Evolutionary conservation across 1,140 invertebrate genomes (phyloP).

Genomic region (Drosophila arawakana): DNA sequence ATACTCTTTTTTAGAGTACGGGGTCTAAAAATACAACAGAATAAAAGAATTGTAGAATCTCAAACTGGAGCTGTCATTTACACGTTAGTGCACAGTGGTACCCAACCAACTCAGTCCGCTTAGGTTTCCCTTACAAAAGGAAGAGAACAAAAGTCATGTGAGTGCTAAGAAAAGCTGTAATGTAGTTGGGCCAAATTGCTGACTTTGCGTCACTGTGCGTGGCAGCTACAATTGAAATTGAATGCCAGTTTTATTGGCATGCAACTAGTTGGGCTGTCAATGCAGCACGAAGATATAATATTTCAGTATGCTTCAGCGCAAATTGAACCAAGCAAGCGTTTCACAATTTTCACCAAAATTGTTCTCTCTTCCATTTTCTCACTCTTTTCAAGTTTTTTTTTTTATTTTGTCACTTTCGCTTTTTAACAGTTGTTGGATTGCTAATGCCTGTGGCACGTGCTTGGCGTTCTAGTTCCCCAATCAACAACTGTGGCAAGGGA

Average conservation of each 20-base stretch:
- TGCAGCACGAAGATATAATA: slow-evolving; percentile 66
- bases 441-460: slow-evolving; percentile 64
- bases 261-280: slow-evolving; percentile 76
- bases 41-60: slow-evolving; percentile 11
- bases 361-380: slow-evolving; percentile 15
- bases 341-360: slow-evolving; percentile 23
- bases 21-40: slow-evolving; percentile 21
- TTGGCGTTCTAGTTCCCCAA: slow-evolving; percentile 25
- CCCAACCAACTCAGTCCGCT: not conserved
- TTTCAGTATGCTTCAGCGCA: slow-evolving; percentile 59
- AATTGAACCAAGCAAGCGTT: slow-evolving; percentile 23
- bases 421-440: slow-evolving; percentile 11
- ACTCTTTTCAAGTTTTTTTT: too few species aligned
- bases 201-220: not conserved
- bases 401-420: slow-evolving; percentile 25
- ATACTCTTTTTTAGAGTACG: too few species aligned
- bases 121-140: not conserved
- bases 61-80: slow-evolving; percentile 32
- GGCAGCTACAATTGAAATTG: slow-evolving; percentile 68
- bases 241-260: slow-evolving; percentile 72
- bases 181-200: not conserved
- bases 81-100: slow-evolving; percentile 24
- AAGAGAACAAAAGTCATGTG: not conserved
- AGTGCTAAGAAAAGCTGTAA: not conserved
- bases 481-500: slow-evolving; percentile 21